phyloP scores from a whole-genome alignment of 1,140 invertebrate genomes.

The Euwallacea similis region DNA sequence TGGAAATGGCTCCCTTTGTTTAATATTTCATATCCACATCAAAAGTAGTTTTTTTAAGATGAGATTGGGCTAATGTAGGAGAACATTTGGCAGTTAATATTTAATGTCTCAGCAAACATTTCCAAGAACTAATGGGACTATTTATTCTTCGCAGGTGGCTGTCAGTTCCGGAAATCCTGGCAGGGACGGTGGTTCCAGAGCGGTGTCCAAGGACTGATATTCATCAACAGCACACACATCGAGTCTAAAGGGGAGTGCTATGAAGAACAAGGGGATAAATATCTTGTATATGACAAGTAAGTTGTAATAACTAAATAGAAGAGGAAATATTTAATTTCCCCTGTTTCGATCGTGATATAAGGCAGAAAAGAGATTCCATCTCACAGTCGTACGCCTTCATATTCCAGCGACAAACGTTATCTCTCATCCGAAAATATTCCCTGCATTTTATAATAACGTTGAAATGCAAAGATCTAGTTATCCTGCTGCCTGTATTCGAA shows the following conservation, averaged over 20 bases:
- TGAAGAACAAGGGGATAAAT: constrained; percentile 71
- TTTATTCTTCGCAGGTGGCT: constrained; percentile 58
- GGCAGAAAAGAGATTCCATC: too few species aligned
- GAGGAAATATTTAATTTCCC: neutral
- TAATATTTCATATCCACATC: too few species aligned
- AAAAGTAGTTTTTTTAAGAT: too few species aligned
- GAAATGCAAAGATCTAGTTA: constrained; percentile 34
- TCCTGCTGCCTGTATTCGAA: constrained; percentile 11
- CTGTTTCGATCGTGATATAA: too few species aligned
- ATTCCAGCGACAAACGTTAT: constrained; percentile 9
- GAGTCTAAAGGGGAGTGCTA: constrained; percentile 75
- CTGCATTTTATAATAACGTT: constrained; percentile 23
- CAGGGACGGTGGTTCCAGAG: constrained; percentile 78
- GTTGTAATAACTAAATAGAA: constrained; percentile 44
- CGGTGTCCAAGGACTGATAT: constrained; percentile 65
- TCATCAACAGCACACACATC: constrained; percentile 71
- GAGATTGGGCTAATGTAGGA: too few species aligned
- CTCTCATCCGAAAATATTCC: neutral
- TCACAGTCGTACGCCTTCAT: too few species aligned
- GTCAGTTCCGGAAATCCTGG: constrained; percentile 73
- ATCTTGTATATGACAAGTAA: constrained; percentile 74
- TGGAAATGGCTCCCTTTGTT: too few species aligned
- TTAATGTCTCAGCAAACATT: too few species aligned
- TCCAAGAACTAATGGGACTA: too few species aligned
- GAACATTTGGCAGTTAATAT: too few species aligned